Evolutionary conservation across 1,140 invertebrate genomes (phyloP).

Genomic region (Lepidurus apus): DNA sequence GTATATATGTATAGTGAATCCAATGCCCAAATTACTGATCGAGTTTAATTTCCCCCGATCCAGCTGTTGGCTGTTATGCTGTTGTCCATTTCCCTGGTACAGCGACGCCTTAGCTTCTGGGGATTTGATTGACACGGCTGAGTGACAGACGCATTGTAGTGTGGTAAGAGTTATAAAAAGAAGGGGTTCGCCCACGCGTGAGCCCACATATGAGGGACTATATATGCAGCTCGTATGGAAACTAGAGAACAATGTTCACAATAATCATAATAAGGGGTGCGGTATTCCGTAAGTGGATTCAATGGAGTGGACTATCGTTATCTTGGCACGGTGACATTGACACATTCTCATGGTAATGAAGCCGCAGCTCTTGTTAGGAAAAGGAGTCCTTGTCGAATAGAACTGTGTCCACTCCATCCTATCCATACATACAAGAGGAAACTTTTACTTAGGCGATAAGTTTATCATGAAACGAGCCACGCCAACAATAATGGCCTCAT

Average conservation of each 20-base stretch:
- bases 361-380: conserved; percentile 13
- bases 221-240: neutral
- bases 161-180: neutral
- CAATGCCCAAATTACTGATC: conserved; percentile 2
- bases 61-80: conserved; percentile 12
- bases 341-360: conserved; percentile 22
- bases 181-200: conserved; percentile 2
- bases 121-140: conserved; percentile 1
- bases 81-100: neutral
- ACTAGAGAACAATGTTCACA: neutral
- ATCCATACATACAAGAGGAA: neutral
- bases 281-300: neutral
- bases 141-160: conserved; percentile 11
- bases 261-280: conserved; percentile 16
- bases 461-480: neutral
- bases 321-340: conserved; percentile 14
- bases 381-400: neutral
- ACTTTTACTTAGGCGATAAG: conserved; percentile 6
- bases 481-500: neutral
- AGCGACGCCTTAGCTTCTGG: neutral
- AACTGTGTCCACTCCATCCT: conserved; percentile 4
- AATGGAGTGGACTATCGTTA: conserved; percentile 4
- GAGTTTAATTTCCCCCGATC: neutral
- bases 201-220: neutral
- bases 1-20: neutral